Evolutionary conservation across 2,888 invertebrate genomes (phyloP).

Genomic region (Erpobdella octoculata): DNA sequence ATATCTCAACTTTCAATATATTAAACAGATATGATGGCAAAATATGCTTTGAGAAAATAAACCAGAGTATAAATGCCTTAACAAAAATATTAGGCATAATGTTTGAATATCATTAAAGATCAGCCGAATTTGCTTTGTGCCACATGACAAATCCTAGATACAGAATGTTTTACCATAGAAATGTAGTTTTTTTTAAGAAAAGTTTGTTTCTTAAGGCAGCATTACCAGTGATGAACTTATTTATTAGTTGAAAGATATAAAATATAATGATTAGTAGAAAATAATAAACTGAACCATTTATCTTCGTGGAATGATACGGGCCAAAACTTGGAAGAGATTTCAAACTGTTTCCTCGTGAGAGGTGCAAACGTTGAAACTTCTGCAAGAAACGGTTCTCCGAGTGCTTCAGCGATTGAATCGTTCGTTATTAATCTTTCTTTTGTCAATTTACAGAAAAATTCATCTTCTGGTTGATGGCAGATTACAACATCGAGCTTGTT

Average conservation of each 20-base stretch:
- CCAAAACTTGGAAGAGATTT: slow-evolving; percentile 43
- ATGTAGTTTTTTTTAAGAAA: too few relatives aligned
- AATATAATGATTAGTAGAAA: too few relatives aligned
- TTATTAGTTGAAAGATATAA: too few relatives aligned
- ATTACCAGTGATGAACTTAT: too few relatives aligned
- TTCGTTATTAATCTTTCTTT: slow-evolving; percentile 31
- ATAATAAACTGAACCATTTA: slow-evolving; percentile 42
- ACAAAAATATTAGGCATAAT: too few relatives aligned
- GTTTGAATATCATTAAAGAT: too few relatives aligned
- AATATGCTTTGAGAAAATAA: background rate
- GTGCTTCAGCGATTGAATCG: slow-evolving; percentile 8
- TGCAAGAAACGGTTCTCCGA: slow-evolving; percentile 40
- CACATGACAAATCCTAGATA: background rate
- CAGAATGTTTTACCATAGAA: background rate
- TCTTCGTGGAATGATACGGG: slow-evolving; percentile 50
- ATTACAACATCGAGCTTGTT: background rate
- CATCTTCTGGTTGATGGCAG: background rate
- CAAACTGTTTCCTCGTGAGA: slow-evolving; percentile 45
- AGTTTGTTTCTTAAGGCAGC: too few relatives aligned
- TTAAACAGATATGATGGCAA: background rate
- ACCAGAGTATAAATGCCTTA: background rate
- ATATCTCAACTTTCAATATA: background rate
- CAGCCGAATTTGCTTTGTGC: too few relatives aligned
- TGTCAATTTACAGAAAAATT: background rate
- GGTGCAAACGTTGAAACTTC: slow-evolving; percentile 43